phyloP scores from a whole-genome alignment of 2,113 vertebrate genomes.

The Plecturocebus donacophilus region DNA sequence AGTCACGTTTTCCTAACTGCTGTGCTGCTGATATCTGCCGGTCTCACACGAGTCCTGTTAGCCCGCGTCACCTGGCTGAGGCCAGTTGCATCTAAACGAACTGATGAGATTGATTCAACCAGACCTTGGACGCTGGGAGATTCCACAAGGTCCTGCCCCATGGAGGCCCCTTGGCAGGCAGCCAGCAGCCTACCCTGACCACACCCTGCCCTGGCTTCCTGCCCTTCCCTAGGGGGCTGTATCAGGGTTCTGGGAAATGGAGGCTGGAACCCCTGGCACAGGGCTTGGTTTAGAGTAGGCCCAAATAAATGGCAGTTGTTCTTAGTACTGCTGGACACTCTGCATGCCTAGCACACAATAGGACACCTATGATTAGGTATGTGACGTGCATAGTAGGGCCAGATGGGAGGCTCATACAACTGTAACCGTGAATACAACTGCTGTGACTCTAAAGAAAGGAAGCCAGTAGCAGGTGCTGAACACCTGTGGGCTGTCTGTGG shows the following conservation, averaged over 20 bases:
- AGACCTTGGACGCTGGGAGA: neutral
- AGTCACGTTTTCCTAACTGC: neutral
- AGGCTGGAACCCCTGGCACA: neutral
- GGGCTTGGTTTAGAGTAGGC: neutral
- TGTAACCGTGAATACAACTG: rapidly evolving
- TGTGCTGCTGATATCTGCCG: rapidly evolving
- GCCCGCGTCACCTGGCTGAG: neutral
- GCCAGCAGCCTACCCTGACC: neutral
- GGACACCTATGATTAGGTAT: rapidly evolving
- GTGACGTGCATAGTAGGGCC: neutral
- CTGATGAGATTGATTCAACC: neutral
- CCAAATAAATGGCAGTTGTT: neutral
- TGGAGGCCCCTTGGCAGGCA: neutral
- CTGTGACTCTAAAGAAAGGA: rapidly evolving
- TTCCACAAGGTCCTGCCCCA: neutral
- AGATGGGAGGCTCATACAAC: neutral
- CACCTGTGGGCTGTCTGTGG: rapidly evolving
- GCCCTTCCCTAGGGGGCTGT: neutral
- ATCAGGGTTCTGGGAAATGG: neutral
- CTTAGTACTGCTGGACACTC: rapidly evolving
- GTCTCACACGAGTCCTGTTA: neutral
- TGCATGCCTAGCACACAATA: neutral
- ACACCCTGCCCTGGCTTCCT: neutral
- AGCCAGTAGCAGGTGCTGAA: neutral
- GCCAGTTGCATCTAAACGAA: rapidly evolving